Percentiles rank a stretch among this genome's conserved stretches.
These are phyloP conservation scores for Lepeophtheirus nordmannii DNA, from an alignment of 2,888 invertebrate genomes.

Conservation along the genomic window DNA sequence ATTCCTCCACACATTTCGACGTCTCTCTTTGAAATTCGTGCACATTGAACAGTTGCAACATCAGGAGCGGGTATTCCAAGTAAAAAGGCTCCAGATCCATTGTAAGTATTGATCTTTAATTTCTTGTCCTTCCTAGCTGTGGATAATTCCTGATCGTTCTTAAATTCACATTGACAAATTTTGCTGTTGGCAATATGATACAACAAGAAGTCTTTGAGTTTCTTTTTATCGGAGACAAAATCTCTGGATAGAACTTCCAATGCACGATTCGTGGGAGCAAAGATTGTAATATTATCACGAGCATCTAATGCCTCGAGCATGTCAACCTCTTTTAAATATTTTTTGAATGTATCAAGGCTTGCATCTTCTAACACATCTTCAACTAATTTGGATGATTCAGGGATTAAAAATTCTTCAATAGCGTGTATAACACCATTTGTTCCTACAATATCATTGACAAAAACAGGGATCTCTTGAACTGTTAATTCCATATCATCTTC, in stretches of 20 bases:
- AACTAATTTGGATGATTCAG: slow-evolving; percentile 40
- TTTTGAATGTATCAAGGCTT: slow-evolving; percentile 46
- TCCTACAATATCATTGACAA: slow-evolving; percentile 45
- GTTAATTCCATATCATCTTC: slow-evolving; percentile 41
- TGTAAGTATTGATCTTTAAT: slow-evolving; percentile 40
- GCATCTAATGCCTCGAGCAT: slow-evolving; percentile 34
- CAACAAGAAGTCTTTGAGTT: slow-evolving; percentile 44
- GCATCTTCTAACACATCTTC: slow-evolving; percentile 42
- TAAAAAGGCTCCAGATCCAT: slow-evolving; percentile 28
- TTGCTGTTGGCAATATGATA: slow-evolving; percentile 47
- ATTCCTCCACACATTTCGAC: slow-evolving; percentile 51
- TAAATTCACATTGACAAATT: slow-evolving; percentile 42
- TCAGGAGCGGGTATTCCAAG: slow-evolving; percentile 32
- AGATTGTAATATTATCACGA: slow-evolving; percentile 38
- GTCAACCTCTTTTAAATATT: slow-evolving; percentile 36
- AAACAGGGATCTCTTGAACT: slow-evolving; percentile 43
- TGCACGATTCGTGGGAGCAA: slow-evolving; percentile 39
- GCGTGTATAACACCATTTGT: slow-evolving; percentile 57
- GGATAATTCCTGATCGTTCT: slow-evolving; percentile 41
- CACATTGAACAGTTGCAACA: slow-evolving; percentile 51
- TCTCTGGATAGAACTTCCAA: slow-evolving; percentile 32
- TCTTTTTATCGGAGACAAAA: slow-evolving; percentile 34
- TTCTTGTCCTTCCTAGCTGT: slow-evolving; percentile 39
- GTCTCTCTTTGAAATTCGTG: slow-evolving; percentile 44
- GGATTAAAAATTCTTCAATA: slow-evolving; percentile 49